Evolutionary conservation across 2,888 invertebrate species (phyloP), one percentile per base, ranked within the genome.

Genomic region (Baronia brevicornis): DNA sequence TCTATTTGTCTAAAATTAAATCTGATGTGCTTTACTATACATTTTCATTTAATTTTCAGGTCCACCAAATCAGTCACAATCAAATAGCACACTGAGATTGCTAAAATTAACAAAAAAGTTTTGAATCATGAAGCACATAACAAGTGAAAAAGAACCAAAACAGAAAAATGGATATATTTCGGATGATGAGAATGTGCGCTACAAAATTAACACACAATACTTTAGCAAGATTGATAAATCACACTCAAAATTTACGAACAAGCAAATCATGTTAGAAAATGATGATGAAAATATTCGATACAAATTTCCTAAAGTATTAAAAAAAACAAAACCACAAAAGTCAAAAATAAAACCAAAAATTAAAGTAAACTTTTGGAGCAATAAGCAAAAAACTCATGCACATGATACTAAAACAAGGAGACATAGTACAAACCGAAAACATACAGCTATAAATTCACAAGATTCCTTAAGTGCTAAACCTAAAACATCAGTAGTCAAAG

Each of bases 301-400:
- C 30, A 84, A 70, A 51, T 71, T 84, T 33, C 70, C 80, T 7
- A 51, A 67, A 35, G 52, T 59, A 21, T 33, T 63, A 20, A 38
- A 50, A 7, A 70, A 63, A 48, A 31, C 59, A 17, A 77, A 71
- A 51, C 53, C 35, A n/a, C 50, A 72, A 22, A 54, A 75, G 46
- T 48, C 62, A 8, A 80, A 80, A 52, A 51, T 64, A 4, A 79
- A 73, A 53, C 60, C 65, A 7, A 80, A 72, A 55, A 77, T 82
- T 3, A 84, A 84, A 59, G 79, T 84, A 0, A 84, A 84, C 42
- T 84, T 84, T 43, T 84, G 84, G 84, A 82, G 82, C 39, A 73
- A 60, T 40, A 80, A 78, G 41, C 60, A 54, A 38, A 50, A 54
- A 19, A 71, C 53, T 27, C 55, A 70, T 19, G 44, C 70, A 8